Base-by-base conservation (phyloP, 2,888 invertebrate species). In the Vesta saturnalis region DNA sequence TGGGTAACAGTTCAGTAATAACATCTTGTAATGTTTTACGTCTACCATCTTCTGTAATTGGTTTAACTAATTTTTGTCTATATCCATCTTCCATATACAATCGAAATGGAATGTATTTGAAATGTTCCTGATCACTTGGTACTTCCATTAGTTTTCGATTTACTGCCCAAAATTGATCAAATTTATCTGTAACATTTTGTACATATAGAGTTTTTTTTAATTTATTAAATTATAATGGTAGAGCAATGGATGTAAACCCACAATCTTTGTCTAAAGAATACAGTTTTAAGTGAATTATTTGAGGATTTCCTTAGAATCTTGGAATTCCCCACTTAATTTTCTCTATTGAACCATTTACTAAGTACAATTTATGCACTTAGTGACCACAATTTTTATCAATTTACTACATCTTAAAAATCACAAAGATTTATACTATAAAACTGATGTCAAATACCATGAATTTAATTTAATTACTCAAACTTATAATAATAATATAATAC, bases 151-250 rank as follows among this genome's bases (percentile, higher is more conserved):
- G 86, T 80, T 95, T 92, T 76, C 96, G 89, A 83, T 99, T 99
- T 10, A 99, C 93, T 1, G 96, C 92, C 99, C 99, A 99, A 84
- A 99, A 99, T 84, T 98, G 98, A 83, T 99, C 99, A 86, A 99
- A 99, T 85, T 96, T 97, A 83, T 98, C 95, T 94, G 19, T 35
- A 35, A 58, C 8, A 39, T 39, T 23, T 3, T 8, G 3, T 8
- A 23, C 23, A 23, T 23, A n/a, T n/a, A n/a, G n/a, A n/a, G n/a
- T n/a, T n/a, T n/a, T n/a, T n/a, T n/a, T n/a, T n/a, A n/a, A n/a
- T n/a, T n/a, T n/a, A n/a, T n/a, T n/a, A n/a, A n/a, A n/a, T n/a
- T n/a, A n/a, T n/a, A n/a, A n/a, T n/a, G n/a, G n/a, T n/a, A n/a
- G n/a, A n/a, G n/a, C n/a, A n/a, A n/a, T n/a, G n/a, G n/a, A n/a